Percentiles rank a stretch among this genome's conserved stretches.
Evolutionary conservation across 2,113 vertebrate species (phyloP).

Genomic region (Megalops atlanticus): DNA sequence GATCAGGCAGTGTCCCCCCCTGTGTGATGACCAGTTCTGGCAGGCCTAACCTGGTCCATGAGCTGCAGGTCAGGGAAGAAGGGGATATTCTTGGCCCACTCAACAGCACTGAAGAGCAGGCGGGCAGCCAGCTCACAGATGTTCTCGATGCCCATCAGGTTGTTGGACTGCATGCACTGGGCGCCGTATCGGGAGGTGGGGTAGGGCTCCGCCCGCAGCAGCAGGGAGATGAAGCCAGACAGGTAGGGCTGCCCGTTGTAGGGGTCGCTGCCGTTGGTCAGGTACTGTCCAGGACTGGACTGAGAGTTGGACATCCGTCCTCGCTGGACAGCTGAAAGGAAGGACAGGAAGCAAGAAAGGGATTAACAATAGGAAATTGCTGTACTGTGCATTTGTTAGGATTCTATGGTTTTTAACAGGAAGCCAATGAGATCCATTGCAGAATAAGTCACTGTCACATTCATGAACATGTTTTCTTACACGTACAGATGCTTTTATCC

Average conservation of each 20-base stretch:
- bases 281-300: slow-evolving; percentile 77
- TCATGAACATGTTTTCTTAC: too few species aligned
- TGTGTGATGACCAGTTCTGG: background rate
- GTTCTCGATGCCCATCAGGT: slow-evolving; percentile 83
- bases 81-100: slow-evolving; percentile 87
- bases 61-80: slow-evolving; percentile 85
- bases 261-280: slow-evolving; percentile 72
- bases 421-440: too few species aligned
- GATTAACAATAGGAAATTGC: background rate
- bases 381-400: too few species aligned
- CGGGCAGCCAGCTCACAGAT: slow-evolving; percentile 84
- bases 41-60: slow-evolving; percentile 72
- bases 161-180: slow-evolving; percentile 82
- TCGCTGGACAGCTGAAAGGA: slow-evolving; percentile 75
- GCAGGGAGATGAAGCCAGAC: slow-evolving; percentile 80
- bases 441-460: too few species aligned
- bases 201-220: slow-evolving; percentile 82
- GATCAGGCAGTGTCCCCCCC: background rate
- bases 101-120: slow-evolving; percentile 82
- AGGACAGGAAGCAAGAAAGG: background rate
- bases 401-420: too few species aligned
- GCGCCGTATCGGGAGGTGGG: slow-evolving; percentile 80
- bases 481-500: too few species aligned
- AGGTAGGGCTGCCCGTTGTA: slow-evolving; percentile 79
- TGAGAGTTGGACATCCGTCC: slow-evolving; percentile 78